phyloP scores from a whole-genome alignment of 2,888 invertebrate species.

The Teleiodes luculella region DNA sequence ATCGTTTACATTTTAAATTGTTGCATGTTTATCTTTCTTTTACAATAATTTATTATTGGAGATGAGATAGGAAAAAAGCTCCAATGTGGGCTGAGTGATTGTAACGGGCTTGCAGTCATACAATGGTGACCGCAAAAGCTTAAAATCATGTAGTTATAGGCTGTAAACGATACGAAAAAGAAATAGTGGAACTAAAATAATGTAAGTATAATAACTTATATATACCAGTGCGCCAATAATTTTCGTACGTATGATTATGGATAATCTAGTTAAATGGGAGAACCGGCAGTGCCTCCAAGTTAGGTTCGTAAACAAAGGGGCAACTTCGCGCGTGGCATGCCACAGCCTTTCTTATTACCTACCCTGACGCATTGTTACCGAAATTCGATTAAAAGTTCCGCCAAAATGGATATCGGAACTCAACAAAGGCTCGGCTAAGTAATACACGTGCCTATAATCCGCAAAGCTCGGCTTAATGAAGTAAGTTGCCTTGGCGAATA shows the following conservation, averaged over 20 bases:
- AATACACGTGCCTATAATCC: conserved; percentile 18
- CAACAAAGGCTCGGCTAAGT: conserved; percentile 25
- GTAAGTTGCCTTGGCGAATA: conserved; percentile 1
- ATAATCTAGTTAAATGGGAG: not conserved
- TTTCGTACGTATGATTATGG: not conserved
- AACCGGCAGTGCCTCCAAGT: not conserved
- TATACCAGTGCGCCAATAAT: too few relatives aligned
- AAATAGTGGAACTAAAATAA: too few relatives aligned
- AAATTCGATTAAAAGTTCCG: conserved; percentile 52
- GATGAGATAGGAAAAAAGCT: too few relatives aligned
- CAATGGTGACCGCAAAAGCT: too few relatives aligned
- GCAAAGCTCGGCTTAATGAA: conserved; percentile 10
- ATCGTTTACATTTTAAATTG: too few relatives aligned
- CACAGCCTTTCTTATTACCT: conserved; percentile 4
- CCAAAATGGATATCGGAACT: conserved; percentile 41
- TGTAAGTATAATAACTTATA: too few relatives aligned
- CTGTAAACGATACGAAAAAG: too few relatives aligned
- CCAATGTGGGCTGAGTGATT: too few relatives aligned
- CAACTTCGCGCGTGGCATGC: not conserved
- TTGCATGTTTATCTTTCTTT: too few relatives aligned
- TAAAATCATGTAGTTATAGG: too few relatives aligned
- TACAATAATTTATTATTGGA: too few relatives aligned
- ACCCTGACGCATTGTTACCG: conserved; percentile 30
- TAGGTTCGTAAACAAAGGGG: not conserved
- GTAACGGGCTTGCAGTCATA: too few relatives aligned